Conservation (phyloP, 1,140 invertebrate genomes). For the Teleogryllus occipitalis region DNA sequence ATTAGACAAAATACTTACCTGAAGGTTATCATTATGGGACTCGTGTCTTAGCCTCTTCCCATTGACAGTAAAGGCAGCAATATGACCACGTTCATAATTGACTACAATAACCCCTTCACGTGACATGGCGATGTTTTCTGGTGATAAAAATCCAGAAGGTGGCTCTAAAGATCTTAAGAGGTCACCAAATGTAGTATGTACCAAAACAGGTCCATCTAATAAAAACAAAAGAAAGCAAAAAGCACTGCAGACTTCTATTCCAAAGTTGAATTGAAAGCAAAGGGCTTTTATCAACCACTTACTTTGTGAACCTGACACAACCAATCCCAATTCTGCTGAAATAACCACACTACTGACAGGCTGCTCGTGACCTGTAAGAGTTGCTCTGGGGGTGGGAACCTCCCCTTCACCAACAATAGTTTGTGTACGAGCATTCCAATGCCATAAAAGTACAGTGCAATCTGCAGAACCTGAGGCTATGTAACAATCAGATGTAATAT, state of each 20-base stretch:
- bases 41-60: slow-evolving; percentile 78
- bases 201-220: slow-evolving; percentile 85
- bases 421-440: slow-evolving; percentile 94
- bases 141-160: slow-evolving; percentile 68
- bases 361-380: slow-evolving; percentile 93
- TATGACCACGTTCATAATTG: slow-evolving; percentile 82
- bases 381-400: slow-evolving; percentile 87
- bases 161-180: slow-evolving; percentile 84
- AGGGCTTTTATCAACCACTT: slow-evolving; percentile 33
- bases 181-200: slow-evolving; percentile 98
- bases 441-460: slow-evolving; percentile 96
- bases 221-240: slow-evolving; percentile 6
- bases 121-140: slow-evolving; percentile 85
- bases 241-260: neutral
- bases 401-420: slow-evolving; percentile 95
- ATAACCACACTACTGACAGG: slow-evolving; percentile 91
- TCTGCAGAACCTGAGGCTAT: slow-evolving; percentile 95
- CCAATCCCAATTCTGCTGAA: slow-evolving; percentile 94
- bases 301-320: slow-evolving; percentile 88
- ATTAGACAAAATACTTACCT: slow-evolving; percentile 49
- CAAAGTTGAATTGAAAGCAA: too few species aligned
- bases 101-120: slow-evolving; percentile 94
- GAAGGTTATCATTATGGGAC: slow-evolving; percentile 89
- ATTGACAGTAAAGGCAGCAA: slow-evolving; percentile 90
- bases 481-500: slow-evolving; percentile 97